Conservation (phyloP, 2,888 invertebrate species). For the Drosophila robusta region DNA sequence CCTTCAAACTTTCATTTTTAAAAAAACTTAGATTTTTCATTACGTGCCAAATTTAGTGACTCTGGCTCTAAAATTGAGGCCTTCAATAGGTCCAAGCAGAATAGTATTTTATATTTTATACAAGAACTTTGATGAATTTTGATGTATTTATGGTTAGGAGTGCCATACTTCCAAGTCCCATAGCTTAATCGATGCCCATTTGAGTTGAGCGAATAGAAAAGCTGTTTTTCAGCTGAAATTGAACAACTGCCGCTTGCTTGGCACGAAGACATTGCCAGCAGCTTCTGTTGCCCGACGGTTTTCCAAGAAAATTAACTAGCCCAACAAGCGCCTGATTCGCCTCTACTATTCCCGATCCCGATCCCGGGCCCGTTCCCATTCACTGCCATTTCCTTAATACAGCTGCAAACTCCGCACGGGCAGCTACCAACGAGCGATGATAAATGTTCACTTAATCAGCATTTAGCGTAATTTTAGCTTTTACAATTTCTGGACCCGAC, state of each 20-base stretch:
- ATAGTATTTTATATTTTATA: too few relatives aligned
- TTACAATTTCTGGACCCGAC: constrained; percentile 72
- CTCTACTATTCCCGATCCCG: constrained; percentile 8
- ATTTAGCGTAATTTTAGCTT: constrained; percentile 85
- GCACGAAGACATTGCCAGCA: constrained; percentile 21
- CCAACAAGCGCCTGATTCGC: constrained; percentile 39
- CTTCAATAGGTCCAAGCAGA: too few relatives aligned
- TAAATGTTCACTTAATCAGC: constrained; percentile 85
- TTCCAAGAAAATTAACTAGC: constrained; percentile 80
- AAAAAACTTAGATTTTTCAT: too few relatives aligned
- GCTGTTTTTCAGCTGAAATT: constrained; percentile 59
- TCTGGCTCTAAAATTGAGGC: too few relatives aligned
- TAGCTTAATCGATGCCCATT: constrained; percentile 30
- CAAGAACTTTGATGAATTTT: too few relatives aligned
- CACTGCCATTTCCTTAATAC: constrained; percentile 69
- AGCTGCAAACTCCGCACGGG: constrained; percentile 51
- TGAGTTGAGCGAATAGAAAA: constrained; percentile 41
- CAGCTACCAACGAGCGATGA: constrained; percentile 77
- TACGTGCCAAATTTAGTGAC: too few relatives aligned
- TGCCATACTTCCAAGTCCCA: constrained; percentile 6
- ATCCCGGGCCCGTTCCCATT: constrained; percentile 8
- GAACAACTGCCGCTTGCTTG: constrained; percentile 21
- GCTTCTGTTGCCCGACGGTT: constrained; percentile 72
- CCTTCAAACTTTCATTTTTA: too few relatives aligned
- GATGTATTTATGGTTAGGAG: neutral